These are phyloP conservation scores for Botrylloides violaceus DNA, from an alignment of 23 tunicate species.

Conservation along the genomic window DNA sequence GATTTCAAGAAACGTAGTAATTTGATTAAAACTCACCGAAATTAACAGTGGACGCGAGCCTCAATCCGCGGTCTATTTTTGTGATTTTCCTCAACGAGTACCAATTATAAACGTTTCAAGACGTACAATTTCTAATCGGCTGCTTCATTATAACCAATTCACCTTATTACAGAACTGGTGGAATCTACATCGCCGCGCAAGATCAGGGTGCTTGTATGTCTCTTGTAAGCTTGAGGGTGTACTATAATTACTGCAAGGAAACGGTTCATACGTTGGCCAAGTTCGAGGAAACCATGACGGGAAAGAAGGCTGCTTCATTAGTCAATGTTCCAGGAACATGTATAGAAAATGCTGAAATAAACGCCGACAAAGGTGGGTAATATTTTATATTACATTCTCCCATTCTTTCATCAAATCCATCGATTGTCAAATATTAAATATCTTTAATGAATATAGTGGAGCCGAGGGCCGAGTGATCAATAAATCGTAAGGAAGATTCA, in stretches of 20 bases:
- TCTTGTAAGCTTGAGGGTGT: slow-evolving; percentile 47
- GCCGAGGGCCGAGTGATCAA: too few relatives aligned
- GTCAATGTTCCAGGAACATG: slow-evolving; percentile 56
- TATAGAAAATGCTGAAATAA: slow-evolving; percentile 34
- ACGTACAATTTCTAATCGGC: background rate
- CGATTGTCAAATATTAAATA: background rate
- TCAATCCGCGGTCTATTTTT: background rate
- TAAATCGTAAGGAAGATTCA: too few relatives aligned
- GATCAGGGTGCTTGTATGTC: slow-evolving; percentile 95
- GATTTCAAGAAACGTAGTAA: too few relatives aligned
- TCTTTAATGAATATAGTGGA: too few relatives aligned
- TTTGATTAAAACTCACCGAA: background rate
- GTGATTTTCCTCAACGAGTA: background rate
- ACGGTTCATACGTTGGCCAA: slow-evolving; percentile 30
- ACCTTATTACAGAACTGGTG: slow-evolving; percentile 20
- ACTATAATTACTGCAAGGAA: slow-evolving; percentile 67
- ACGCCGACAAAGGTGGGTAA: slow-evolving; percentile 22
- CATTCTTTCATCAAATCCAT: background rate
- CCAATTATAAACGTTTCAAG: background rate
- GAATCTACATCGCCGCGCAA: slow-evolving; percentile 78
- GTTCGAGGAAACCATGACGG: slow-evolving; percentile 59
- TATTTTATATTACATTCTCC: background rate
- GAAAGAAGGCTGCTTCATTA: slow-evolving; percentile 40
- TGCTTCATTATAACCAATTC: background rate
- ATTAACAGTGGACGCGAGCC: background rate